Evolutionary conservation across 2,113 vertebrate species (phyloP), one percentile per base, ranked within the genome.

Genomic region (Leptocoma aspasia): DNA sequence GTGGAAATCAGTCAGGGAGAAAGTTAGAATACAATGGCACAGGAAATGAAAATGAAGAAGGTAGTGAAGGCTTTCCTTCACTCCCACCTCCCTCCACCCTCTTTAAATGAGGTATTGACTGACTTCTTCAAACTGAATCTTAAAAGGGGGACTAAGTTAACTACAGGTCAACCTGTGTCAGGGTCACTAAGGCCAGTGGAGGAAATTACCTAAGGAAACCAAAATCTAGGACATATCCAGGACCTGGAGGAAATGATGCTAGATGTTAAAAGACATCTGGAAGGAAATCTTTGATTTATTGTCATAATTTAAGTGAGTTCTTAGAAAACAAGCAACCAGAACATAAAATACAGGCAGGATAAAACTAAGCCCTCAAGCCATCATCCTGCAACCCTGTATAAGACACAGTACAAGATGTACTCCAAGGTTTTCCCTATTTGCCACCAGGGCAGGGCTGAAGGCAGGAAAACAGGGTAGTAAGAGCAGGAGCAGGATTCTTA

Each of bases 201-300:
- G 96, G 95, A 97, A 97, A 97, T 97, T 97, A 96, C 93, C 95
- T 91, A 95, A 97, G 92, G 96, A 97, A 97, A 96, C 93, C 92
- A 90, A 98, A 97, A 98, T 97, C 93, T 96, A 93, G 96, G 93
- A 96, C 94, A 96, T 96, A 94, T 89, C 83, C 85, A 95, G 93
- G 95, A 92, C 83, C 85, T 95, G 90, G 92, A 97, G 97, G 94
- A 94, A 97, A 96, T 85, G 75, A 96, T 86, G 65, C 79, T 94
- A 90, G 96, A 97, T 96, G 96, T 95, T 97, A 92, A 94, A 95
- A 97, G 97, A 96, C 95, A 93, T 93, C 90, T 95, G 92, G 92
- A 95, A 97, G 84, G 79, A 97, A 96, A 97, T 89, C 64, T 91
- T 75, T 84, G 80, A 79, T 93, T 97, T 96, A 90, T 77, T 81